Evolutionary conservation across 2,797 vertebrate species (phyloP).

Genomic region (Pseudochaenichthys georgianus): DNA sequence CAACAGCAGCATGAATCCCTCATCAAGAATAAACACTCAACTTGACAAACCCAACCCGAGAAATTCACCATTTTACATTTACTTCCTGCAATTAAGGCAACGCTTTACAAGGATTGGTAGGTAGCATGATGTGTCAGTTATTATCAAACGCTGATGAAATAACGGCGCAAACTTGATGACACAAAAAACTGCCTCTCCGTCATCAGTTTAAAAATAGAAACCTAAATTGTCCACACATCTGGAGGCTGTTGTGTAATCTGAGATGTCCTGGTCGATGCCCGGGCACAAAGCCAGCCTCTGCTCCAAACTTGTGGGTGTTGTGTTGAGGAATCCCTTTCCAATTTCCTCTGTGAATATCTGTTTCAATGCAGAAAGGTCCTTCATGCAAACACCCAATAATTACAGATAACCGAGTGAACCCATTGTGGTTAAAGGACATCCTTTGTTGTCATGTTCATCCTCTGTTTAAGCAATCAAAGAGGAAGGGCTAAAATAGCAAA

Average conservation of each 20-base stretch:
- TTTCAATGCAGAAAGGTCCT: slow-evolving; percentile 45
- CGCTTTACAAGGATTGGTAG: slow-evolving; percentile 65
- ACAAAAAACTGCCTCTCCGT: slow-evolving; percentile 21
- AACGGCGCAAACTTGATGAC: slow-evolving; percentile 16
- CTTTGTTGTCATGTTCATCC: neutral
- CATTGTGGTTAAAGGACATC: slow-evolving; percentile 20
- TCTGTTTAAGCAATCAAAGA: slow-evolving; percentile 12
- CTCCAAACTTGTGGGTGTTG: slow-evolving; percentile 38
- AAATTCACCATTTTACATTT: slow-evolving; percentile 43
- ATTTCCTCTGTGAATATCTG: slow-evolving; percentile 39
- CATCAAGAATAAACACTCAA: slow-evolving; percentile 45
- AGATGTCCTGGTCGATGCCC: slow-evolving; percentile 54
- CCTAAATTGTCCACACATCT: slow-evolving; percentile 40
- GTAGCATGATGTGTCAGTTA: slow-evolving; percentile 18
- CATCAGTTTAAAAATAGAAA: slow-evolving; percentile 44
- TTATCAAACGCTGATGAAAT: slow-evolving; percentile 46
- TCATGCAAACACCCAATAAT: slow-evolving; percentile 40
- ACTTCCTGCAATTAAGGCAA: slow-evolving; percentile 33
- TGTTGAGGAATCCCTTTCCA: slow-evolving; percentile 47
- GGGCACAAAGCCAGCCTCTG: slow-evolving; percentile 50
- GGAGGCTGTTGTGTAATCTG: slow-evolving; percentile 66
- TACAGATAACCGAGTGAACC: slow-evolving; percentile 16
- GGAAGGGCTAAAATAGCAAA: slow-evolving; percentile 23
- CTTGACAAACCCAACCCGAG: slow-evolving; percentile 34
- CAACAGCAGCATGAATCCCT: slow-evolving; percentile 27